phyloP scores from a whole-genome alignment of 92 coral and sea anemone genomes.

The Bergia puertoricense region DNA sequence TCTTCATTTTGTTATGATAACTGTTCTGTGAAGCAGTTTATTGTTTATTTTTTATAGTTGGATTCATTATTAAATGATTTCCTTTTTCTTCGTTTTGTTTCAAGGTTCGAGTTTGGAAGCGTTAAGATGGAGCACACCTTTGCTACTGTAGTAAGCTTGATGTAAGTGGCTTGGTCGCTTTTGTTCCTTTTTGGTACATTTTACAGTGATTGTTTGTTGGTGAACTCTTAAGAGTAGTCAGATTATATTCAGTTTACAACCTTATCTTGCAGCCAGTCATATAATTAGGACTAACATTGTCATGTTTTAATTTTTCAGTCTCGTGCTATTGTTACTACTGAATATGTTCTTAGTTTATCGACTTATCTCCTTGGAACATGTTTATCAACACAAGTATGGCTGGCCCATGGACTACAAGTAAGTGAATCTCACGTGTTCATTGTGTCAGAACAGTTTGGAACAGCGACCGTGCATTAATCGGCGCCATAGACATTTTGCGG shows the following conservation, averaged over 20 bases:
- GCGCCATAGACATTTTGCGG: too few species aligned
- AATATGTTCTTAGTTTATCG: constrained; percentile 84
- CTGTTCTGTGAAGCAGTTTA: neutral
- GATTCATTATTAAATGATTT: neutral
- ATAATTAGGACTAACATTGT: neutral
- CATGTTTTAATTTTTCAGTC: constrained; percentile 53
- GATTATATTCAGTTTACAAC: neutral
- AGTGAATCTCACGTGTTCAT: constrained; percentile 24
- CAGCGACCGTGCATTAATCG: too few species aligned
- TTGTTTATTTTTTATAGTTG: neutral
- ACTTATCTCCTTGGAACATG: constrained; percentile 80
- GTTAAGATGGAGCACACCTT: constrained; percentile 53
- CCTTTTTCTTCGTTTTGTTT: neutral
- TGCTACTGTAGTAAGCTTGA: constrained; percentile 57
- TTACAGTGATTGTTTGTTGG: neutral
- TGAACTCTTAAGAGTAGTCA: neutral
- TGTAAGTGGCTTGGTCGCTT: constrained; percentile 53
- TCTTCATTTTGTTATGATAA: neutral
- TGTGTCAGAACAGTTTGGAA: too few species aligned
- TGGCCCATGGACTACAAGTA: constrained; percentile 62
- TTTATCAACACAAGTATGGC: constrained; percentile 58
- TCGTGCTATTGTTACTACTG: constrained; percentile 65
- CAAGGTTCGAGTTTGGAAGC: constrained; percentile 1
- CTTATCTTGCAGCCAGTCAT: neutral
- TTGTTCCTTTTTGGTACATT: neutral